These are phyloP conservation scores for Acronicta psi DNA, from an alignment of 2,888 invertebrate species.

Conservation along the genomic window DNA sequence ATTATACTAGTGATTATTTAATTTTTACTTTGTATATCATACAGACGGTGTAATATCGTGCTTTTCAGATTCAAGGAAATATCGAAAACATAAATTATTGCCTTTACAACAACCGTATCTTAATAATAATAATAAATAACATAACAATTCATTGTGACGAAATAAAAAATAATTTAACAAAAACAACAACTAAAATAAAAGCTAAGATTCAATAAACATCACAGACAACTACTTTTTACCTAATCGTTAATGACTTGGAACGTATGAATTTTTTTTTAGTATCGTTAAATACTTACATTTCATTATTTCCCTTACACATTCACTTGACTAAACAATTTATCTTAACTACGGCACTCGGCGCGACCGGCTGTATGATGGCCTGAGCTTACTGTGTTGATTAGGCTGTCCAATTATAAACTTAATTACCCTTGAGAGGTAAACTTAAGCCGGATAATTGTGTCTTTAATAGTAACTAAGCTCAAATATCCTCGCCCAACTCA, in stretches of 20 bases:
- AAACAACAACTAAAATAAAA: slow-evolving; percentile 68
- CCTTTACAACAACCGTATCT: slow-evolving; percentile 28
- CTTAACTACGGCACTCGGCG: slow-evolving; percentile 80
- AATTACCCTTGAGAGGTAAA: slow-evolving; percentile 34
- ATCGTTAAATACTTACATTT: slow-evolving; percentile 64
- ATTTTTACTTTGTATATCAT: slow-evolving; percentile 48
- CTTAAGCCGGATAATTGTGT: slow-evolving; percentile 24
- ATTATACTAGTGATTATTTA: slow-evolving; percentile 42
- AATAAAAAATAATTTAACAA: slow-evolving; percentile 47
- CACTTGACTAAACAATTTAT: slow-evolving; percentile 72
- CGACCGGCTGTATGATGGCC: slow-evolving; percentile 6
- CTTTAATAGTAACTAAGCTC: slow-evolving; percentile 31
- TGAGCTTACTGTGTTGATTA: slow-evolving; percentile 31
- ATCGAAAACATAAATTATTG: slow-evolving; percentile 47
- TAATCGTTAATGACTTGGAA: slow-evolving; percentile 76
- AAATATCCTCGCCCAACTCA: slow-evolving; percentile 8
- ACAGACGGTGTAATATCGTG: slow-evolving; percentile 60
- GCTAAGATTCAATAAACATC: slow-evolving; percentile 78
- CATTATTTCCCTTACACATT: slow-evolving; percentile 65
- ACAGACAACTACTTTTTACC: slow-evolving; percentile 83
- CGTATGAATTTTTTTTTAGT: slow-evolving; percentile 74
- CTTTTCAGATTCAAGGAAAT: slow-evolving; percentile 44
- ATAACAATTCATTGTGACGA: slow-evolving; percentile 49
- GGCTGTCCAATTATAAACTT: slow-evolving; percentile 42
- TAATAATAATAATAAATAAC: slow-evolving; percentile 55